phyloP scores from a whole-genome alignment of 2,113 vertebrate genomes.

The Ibidorhyncha struthersii region DNA sequence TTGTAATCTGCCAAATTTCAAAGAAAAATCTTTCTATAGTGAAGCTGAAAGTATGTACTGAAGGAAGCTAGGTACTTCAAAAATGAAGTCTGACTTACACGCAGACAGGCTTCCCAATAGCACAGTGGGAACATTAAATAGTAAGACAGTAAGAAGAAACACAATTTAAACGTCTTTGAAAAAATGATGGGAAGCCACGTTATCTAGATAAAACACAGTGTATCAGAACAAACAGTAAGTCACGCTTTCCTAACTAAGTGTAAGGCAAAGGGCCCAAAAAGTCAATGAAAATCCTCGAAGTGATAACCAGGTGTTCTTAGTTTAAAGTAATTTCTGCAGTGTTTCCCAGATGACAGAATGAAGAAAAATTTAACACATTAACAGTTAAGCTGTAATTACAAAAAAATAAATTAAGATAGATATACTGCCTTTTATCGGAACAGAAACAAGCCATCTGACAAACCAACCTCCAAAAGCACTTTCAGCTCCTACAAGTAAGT shows the following conservation, averaged over 20 bases:
- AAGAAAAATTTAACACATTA: neutral
- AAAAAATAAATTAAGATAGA: neutral
- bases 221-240: neutral
- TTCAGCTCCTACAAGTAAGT: neutral
- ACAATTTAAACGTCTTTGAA: neutral
- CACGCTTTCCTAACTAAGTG: neutral
- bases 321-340: neutral
- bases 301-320: neutral
- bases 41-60: neutral
- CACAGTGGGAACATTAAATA: neutral
- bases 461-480: neutral
- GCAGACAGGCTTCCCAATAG: neutral
- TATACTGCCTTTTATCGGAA: neutral
- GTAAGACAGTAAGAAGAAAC: neutral
- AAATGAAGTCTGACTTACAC: neutral
- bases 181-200: rapidly evolving
- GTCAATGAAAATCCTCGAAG: neutral
- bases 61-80: neutral
- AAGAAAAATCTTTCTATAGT: neutral
- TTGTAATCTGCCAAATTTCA: slow-evolving; percentile 52
- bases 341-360: neutral
- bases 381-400: neutral
- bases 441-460: neutral
- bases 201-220: neutral
- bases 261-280: neutral